Evolutionary conservation across 1,140 invertebrate genomes (phyloP).

Genomic region (Drosophila neocordata): DNA sequence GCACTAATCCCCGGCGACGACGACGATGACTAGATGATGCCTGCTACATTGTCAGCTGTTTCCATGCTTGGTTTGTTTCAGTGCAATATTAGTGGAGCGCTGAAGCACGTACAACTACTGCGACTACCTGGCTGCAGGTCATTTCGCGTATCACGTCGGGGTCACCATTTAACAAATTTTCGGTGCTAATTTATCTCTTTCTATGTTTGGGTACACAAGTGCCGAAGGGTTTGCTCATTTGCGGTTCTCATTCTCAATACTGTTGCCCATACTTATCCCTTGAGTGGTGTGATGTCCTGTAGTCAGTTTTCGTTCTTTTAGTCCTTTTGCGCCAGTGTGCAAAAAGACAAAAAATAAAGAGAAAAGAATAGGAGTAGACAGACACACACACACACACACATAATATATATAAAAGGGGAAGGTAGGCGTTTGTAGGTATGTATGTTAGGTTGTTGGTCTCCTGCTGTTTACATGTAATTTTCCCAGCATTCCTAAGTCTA

Average conservation of each 20-base stretch:
- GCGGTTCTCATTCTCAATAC: slow-evolving; percentile 63
- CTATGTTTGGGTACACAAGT: not conserved
- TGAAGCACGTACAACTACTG: too few relatives aligned
- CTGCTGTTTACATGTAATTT: slow-evolving; percentile 75
- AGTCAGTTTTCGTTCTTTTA: slow-evolving; percentile 11
- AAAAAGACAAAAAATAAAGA: too few relatives aligned
- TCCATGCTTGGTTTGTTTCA: too few relatives aligned
- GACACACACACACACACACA: not conserved
- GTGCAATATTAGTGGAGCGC: too few relatives aligned
- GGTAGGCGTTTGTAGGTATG: not conserved
- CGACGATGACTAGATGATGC: not conserved
- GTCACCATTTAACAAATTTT: slow-evolving; percentile 60
- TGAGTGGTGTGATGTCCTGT: not conserved
- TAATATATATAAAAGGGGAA: not conserved
- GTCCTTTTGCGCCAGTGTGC: slow-evolving; percentile 35
- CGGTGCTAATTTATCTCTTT: slow-evolving; percentile 42
- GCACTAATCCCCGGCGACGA: slow-evolving; percentile 10
- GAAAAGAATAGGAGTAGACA: slow-evolving; percentile 1
- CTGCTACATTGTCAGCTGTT: too few relatives aligned
- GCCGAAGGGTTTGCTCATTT: slow-evolving; percentile 60
- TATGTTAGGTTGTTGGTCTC: slow-evolving; percentile 41
- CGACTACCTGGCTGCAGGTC: slow-evolving; percentile 49
- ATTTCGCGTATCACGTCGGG: slow-evolving; percentile 39
- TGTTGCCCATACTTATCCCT: not conserved
- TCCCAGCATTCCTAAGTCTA: slow-evolving; percentile 52